These are phyloP conservation scores for Sander vitreus DNA, from an alignment of 2,113 vertebrate species.

Conservation along the genomic window DNA sequence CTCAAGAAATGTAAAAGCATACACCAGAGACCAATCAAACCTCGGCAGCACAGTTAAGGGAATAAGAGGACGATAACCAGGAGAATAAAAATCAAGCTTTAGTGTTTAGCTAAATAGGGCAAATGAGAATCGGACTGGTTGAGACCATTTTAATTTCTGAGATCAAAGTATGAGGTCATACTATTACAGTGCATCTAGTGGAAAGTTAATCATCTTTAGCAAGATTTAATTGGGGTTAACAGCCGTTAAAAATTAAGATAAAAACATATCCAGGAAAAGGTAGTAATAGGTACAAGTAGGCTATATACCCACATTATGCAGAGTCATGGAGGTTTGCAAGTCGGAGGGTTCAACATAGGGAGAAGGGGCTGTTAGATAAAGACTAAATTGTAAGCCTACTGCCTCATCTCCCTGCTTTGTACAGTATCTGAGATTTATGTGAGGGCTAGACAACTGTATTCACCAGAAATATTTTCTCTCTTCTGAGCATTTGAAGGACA, in stretches of 20 bases:
- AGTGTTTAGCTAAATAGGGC: slow-evolving; percentile 38
- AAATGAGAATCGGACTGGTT: slow-evolving; percentile 46
- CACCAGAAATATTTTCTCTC: neutral
- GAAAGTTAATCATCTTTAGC: slow-evolving; percentile 22
- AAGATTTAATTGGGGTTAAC: slow-evolving; percentile 35
- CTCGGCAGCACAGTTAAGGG: slow-evolving; percentile 26
- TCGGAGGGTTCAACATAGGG: neutral
- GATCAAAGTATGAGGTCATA: slow-evolving; percentile 55
- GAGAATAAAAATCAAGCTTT: slow-evolving; percentile 38
- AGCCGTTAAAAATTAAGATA: slow-evolving; percentile 21
- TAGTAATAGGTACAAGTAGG: neutral
- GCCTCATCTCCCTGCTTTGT: neutral
- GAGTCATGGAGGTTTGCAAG: neutral
- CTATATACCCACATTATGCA: neutral
- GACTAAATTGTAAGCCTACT: neutral
- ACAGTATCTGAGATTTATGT: neutral
- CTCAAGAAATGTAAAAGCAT: slow-evolving; percentile 27
- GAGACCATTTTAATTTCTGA: slow-evolving; percentile 32
- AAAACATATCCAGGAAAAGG: slow-evolving; percentile 38
- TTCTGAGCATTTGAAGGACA: neutral
- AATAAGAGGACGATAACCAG: slow-evolving; percentile 22
- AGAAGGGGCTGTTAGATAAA: neutral
- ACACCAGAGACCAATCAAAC: slow-evolving; percentile 39
- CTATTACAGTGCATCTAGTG: slow-evolving; percentile 38
- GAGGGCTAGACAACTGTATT: neutral